Conservation (phyloP, 2,888 invertebrate species). For the Scaptomyza polygonia region DNA sequence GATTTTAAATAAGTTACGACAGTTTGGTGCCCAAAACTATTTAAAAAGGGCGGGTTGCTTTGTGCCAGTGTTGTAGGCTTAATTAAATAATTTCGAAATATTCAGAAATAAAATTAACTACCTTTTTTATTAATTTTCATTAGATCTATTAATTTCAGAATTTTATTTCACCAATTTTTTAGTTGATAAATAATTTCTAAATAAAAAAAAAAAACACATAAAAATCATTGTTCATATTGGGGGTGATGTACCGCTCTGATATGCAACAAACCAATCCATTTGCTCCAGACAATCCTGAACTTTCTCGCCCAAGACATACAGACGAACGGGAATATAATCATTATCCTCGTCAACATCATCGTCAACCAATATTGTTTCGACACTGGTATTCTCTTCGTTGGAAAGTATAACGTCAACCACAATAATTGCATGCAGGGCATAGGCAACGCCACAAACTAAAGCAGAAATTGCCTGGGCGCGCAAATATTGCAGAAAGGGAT, state of each 20-base stretch:
- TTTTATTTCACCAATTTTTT: neutral
- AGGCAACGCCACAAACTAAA: constrained; percentile 28
- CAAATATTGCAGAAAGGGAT: constrained; percentile 46
- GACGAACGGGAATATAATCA: constrained; percentile 43
- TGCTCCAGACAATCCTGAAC: constrained; percentile 29
- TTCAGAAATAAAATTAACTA: too few species aligned
- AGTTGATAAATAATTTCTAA: neutral
- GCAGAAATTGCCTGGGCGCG: constrained; percentile 37
- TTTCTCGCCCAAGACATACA: constrained; percentile 36
- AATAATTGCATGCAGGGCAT: constrained; percentile 50
- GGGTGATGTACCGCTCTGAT: too few species aligned
- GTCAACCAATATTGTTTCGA: neutral
- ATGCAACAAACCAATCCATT: constrained; percentile 33
- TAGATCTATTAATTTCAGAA: too few species aligned
- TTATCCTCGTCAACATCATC: neutral
- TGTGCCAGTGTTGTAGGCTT: neutral
- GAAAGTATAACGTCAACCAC: constrained; percentile 52
- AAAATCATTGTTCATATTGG: constrained; percentile 29
- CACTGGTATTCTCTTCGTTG: constrained; percentile 10
- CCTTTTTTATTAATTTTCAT: too few species aligned
- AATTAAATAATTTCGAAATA: too few species aligned
- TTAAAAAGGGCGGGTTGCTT: neutral
- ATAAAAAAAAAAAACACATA: neutral
- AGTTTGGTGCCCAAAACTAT: neutral
- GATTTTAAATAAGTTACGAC: constrained; percentile 1